phyloP scores from a whole-genome alignment of 1,140 invertebrate species.

The Lepidurus arcticus region DNA sequence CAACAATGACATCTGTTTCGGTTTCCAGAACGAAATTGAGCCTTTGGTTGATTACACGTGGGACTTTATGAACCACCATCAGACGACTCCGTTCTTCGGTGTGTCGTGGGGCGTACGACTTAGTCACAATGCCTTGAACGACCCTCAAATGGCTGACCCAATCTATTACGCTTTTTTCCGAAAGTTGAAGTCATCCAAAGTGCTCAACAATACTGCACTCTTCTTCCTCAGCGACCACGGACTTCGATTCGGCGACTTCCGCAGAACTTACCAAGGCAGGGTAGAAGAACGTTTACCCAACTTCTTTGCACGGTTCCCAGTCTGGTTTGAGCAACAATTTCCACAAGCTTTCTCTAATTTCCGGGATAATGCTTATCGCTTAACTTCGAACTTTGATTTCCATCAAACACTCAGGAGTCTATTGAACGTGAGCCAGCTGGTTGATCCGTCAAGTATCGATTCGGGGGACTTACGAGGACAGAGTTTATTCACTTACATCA shows the following conservation, averaged over 20 bases:
- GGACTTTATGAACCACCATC: slow-evolving; percentile 34
- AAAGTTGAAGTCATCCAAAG: slow-evolving; percentile 39
- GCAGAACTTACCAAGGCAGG: slow-evolving; percentile 50
- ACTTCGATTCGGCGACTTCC: slow-evolving; percentile 49
- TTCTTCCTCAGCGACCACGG: slow-evolving; percentile 56
- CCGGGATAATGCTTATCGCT: background rate
- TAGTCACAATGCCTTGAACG: slow-evolving; percentile 42
- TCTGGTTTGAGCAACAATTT: background rate
- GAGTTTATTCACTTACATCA: background rate
- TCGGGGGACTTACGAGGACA: background rate
- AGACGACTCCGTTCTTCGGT: slow-evolving; percentile 38
- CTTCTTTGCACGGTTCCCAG: background rate
- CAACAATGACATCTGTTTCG: background rate
- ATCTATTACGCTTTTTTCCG: slow-evolving; percentile 40
- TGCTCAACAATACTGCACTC: slow-evolving; percentile 49
- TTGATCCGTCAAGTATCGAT: background rate
- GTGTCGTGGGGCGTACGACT: slow-evolving; percentile 42
- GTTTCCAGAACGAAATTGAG: slow-evolving; percentile 37
- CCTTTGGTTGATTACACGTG: slow-evolving; percentile 39
- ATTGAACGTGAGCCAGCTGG: background rate
- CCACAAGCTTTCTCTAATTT: background rate
- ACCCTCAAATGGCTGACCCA: slow-evolving; percentile 37
- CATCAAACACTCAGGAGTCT: background rate
- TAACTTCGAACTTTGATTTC: background rate
- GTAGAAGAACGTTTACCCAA: slow-evolving; percentile 46